Conservation (phyloP, 30 jellyfish, hydroid and myxozoan species). For the Aurelia aurita region DNA sequence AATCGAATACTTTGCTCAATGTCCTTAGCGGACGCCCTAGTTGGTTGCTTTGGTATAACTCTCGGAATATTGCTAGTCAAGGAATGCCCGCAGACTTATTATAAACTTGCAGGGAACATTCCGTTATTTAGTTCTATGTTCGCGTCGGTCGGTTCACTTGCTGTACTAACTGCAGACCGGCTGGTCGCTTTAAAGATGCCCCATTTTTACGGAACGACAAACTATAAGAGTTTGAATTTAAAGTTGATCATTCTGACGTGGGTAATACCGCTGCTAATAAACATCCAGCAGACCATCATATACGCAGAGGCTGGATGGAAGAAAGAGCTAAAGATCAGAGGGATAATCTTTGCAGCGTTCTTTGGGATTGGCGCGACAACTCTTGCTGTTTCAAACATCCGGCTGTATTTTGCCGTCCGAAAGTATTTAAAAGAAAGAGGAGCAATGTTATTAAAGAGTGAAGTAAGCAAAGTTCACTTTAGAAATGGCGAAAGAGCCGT, state of each 20-base stretch:
- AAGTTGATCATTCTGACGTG: conserved; percentile 4
- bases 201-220: neutral
- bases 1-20: conserved; percentile 35
- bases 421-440: neutral
- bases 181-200: conserved; percentile 34
- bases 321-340: conserved; percentile 17
- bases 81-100: neutral
- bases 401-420: neutral
- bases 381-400: neutral
- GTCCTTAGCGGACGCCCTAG: conserved; percentile 32
- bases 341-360: neutral
- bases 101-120: conserved; percentile 48
- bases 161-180: conserved; percentile 42
- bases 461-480: neutral
- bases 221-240: neutral
- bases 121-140: conserved; percentile 46
- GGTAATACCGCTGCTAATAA: conserved; percentile 5
- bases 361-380: neutral
- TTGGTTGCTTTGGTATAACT: conserved; percentile 24
- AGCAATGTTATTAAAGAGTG: neutral
- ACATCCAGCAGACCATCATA: conserved; percentile 24
- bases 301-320: neutral
- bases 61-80: conserved; percentile 2
- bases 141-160: conserved; percentile 30
- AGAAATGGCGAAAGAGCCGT: neutral